Conservation (phyloP, 2,797 vertebrate species). For the Poecilia velifera region DNA sequence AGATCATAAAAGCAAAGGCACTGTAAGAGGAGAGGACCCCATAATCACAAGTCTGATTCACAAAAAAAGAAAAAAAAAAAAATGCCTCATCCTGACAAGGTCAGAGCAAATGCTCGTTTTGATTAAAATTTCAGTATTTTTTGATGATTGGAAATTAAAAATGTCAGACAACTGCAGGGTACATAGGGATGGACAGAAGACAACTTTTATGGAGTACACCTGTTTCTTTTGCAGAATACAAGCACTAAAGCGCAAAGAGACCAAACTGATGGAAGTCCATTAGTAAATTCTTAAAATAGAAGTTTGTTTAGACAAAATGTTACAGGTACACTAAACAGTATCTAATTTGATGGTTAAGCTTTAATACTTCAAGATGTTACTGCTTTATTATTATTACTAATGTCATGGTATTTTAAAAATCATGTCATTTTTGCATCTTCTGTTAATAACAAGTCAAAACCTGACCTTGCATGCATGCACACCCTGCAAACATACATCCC, state of each 20-base stretch:
- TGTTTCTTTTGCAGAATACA: constrained; percentile 16
- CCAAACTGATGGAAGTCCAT: not conserved
- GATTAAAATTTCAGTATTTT: constrained; percentile 69
- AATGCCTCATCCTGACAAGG: constrained; percentile 68
- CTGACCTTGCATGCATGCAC: constrained; percentile 27
- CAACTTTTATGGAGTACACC: constrained; percentile 13
- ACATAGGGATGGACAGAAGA: constrained; percentile 11
- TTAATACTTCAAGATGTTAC: too few relatives aligned
- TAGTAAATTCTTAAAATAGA: not conserved
- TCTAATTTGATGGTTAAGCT: not conserved
- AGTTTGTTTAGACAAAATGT: not conserved
- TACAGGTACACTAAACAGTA: not conserved
- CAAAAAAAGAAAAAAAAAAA: constrained; percentile 5
- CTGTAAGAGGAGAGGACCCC: constrained; percentile 64
- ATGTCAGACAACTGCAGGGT: constrained; percentile 25
- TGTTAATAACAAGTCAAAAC: constrained; percentile 25
- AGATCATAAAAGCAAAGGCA: constrained; percentile 81
- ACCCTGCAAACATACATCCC: constrained; percentile 5
- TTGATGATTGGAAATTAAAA: constrained; percentile 35
- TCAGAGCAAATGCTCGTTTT: constrained; percentile 67
- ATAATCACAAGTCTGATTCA: constrained; percentile 74
- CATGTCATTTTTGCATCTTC: constrained; percentile 4
- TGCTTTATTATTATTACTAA: too few relatives aligned
- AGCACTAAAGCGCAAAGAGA: constrained; percentile 23
- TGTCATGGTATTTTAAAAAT: not conserved